Evolutionary conservation across 2,113 vertebrate species (phyloP), one percentile per base, ranked within the genome.

Genomic region (Willisornis vidua): DNA sequence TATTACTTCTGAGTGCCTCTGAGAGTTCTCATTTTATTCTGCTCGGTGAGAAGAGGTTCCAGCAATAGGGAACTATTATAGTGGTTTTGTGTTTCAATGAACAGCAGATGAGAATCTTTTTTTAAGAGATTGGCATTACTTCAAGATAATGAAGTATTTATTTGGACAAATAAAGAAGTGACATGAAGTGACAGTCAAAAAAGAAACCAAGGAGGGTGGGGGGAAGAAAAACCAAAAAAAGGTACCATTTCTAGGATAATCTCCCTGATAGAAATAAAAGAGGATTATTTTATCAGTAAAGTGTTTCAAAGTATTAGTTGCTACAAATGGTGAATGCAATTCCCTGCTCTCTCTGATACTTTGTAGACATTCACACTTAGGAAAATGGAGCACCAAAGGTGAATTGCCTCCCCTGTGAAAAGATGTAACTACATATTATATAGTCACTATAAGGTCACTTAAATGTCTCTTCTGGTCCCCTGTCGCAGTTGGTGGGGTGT

Each of bases 141-240:
- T 73, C 29, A 26, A 78, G 46, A 52, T 77, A 84, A 67, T 61
- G n/a, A 94, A 89, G 68, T 73, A 80, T 61, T 91, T 89, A 70
- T 77, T 78, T 78, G 65, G 61, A 61, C 59, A 91, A 91, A 84
- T 65, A 73, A 91, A 88, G 43, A 83, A 68, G 33, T 66, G 20
- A 85, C 37, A 35, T 35, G 28, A 85, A 67, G 33, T 19, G 18
- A 24, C 23, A 79, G 10, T 26, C 26, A 39, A 74, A 13, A 8
- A 4, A 59, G 37, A 10, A 10, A 49, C 17, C 48, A 49, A 49
- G 13, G 48, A 5, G 25, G 26, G 41, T 41, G 41, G 41, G 41
- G 41, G 41, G 41, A 33, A 29, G 2, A 48, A 39, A 10, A 25
- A 41, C 12, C 15, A 13, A 41, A 59, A 45, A 17, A 55, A 39